Evolutionary conservation across 2,888 invertebrate genomes (phyloP).

Genomic region (Electrophaes corylata): DNA sequence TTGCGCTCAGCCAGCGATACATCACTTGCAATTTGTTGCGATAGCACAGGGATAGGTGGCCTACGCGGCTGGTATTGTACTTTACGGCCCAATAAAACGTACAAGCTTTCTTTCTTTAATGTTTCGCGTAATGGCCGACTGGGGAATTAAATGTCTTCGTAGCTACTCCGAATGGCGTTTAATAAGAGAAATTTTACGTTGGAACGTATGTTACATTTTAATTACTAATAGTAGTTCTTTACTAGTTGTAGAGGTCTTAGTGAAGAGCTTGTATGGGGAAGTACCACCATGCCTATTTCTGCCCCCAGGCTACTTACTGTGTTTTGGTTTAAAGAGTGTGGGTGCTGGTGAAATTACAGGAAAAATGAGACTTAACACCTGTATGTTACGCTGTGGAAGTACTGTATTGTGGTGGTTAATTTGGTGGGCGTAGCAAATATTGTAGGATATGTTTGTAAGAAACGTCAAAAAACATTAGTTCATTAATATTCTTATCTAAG

Average conservation of each 20-base stretch:
- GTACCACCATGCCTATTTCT: too few species aligned
- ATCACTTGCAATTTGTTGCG: slow-evolving; percentile 81
- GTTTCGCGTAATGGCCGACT: slow-evolving; percentile 38
- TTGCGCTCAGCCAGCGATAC: slow-evolving; percentile 64
- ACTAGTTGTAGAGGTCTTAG: background rate
- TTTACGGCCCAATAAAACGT: slow-evolving; percentile 72
- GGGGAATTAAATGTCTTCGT: slow-evolving; percentile 35
- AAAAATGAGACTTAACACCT: too few species aligned
- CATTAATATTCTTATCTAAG: too few species aligned
- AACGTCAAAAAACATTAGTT: too few species aligned
- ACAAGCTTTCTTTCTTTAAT: slow-evolving; percentile 44
- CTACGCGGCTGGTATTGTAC: slow-evolving; percentile 61
- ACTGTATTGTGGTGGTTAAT: too few species aligned
- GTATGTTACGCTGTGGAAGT: too few species aligned
- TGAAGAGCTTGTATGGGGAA: too few species aligned
- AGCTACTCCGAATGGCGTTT: slow-evolving; percentile 22
- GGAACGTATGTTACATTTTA: background rate
- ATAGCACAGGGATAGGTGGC: slow-evolving; percentile 70
- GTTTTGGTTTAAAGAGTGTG: too few species aligned
- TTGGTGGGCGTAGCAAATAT: too few species aligned
- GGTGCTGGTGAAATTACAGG: too few species aligned
- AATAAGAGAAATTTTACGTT: slow-evolving; percentile 19
- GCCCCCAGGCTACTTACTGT: too few species aligned
- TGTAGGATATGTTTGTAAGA: too few species aligned
- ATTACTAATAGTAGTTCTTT: background rate